phyloP scores from a whole-genome alignment of 2,797 vertebrate genomes.

The Pseudocheirus occidentalis region DNA sequence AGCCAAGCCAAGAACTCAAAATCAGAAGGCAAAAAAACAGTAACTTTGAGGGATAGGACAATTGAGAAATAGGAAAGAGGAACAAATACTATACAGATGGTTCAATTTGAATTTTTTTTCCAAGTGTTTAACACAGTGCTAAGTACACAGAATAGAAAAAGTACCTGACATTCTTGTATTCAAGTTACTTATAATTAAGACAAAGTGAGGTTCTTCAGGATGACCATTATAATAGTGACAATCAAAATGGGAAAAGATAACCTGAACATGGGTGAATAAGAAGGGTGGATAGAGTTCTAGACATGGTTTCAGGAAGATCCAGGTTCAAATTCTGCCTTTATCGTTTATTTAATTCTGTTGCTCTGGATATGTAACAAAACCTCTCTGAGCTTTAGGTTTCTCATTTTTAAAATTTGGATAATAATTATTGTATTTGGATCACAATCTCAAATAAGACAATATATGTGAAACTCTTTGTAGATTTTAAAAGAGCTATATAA shows the following conservation, averaged over 20 bases:
- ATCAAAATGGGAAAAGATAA: neutral
- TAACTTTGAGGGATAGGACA: neutral
- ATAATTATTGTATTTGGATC: neutral
- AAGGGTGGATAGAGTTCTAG: neutral
- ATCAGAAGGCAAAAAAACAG: neutral
- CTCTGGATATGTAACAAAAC: neutral
- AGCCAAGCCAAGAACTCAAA: neutral
- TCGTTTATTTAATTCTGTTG: neutral
- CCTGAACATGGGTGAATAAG: neutral
- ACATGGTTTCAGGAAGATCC: neutral
- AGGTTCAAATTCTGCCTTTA: neutral
- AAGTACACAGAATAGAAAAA: neutral
- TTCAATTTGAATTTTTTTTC: neutral
- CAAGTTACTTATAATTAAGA: neutral
- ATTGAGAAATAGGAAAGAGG: neutral
- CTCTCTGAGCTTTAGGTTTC: neutral
- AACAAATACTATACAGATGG: neutral
- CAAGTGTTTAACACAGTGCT: neutral
- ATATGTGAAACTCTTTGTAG: neutral
- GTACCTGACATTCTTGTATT: neutral
- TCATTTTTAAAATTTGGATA: neutral
- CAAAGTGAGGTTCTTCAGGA: neutral
- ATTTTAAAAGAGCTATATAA: neutral
- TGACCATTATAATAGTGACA: neutral
- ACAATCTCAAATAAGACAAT: neutral